Evolutionary conservation across 2,113 vertebrate species (phyloP).

Genomic region (Megatriorchis doriae): DNA sequence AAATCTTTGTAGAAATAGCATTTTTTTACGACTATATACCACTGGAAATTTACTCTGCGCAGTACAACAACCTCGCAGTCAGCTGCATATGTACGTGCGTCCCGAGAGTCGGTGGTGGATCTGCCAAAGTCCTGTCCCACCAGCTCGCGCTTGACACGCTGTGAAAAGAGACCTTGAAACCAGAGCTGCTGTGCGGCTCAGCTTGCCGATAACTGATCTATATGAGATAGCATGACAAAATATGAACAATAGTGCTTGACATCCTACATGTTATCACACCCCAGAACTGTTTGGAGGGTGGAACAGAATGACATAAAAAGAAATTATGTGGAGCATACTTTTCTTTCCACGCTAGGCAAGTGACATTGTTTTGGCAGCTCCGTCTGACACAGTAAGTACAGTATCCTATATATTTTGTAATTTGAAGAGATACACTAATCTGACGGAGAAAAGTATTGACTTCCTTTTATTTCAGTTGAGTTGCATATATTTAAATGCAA

Average conservation of each 20-base stretch:
- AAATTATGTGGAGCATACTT: not conserved
- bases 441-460: not conserved
- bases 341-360: not conserved
- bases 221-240: conserved; percentile 5
- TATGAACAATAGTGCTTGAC: conserved; percentile 20
- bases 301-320: conserved; percentile 21
- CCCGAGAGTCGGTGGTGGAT: accelerated
- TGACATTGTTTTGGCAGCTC: conserved; percentile 44
- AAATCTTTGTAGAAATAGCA: not conserved
- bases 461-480: not conserved
- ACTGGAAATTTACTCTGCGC: not conserved
- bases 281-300: not conserved
- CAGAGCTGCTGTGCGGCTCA: not conserved
- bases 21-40: not conserved
- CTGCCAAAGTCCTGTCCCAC: not conserved
- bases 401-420: not conserved
- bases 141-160: not conserved
- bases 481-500: not conserved
- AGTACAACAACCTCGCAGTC: not conserved
- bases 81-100: not conserved
- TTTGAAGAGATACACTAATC: not conserved
- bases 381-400: not conserved
- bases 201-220: not conserved
- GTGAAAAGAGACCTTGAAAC: not conserved
- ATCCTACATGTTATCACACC: conserved; percentile 13